Evolutionary conservation across 2,797 vertebrate species (phyloP), one percentile per base, ranked within the genome.

Genomic region (Centropyge bicolor): DNA sequence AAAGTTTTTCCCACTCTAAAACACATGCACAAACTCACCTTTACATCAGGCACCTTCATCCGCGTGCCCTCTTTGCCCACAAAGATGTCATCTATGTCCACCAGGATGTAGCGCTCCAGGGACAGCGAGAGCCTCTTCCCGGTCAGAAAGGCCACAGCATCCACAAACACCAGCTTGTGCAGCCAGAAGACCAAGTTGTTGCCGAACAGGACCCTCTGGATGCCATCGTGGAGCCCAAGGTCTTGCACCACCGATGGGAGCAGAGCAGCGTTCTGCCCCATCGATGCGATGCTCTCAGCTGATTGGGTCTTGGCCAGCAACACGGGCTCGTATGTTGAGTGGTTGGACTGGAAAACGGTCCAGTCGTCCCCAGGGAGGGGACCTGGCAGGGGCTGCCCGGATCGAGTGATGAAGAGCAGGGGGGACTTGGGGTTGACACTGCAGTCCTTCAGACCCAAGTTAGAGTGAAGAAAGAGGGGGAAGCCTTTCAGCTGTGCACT

Each of bases 331-430:
- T 99, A 99, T 22, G 98, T 99, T 48, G 98, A 98, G 91, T 99
- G 98, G 94, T 99, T 99, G 76, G 98, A 99, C 94, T 99, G 98
- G 92, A 99, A 99, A 73, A 99, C 97, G 0, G 98, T 99, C 98
- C 98, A 99, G 93, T 99, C 98, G 22, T 99, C 98, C 0, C 98
- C 98, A 0, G 98, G 98, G 52, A 99, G 95, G 22, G 98, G 96
- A 0, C 98, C 98, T 10, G 97, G 97, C 89, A 98, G 96, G 45
- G 97, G 96, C 92, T 99, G 97, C 0, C 97, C 97, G 24, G 98
- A 96, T 48, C 97, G 96, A 0, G 98, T 99, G 93, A 99, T 98
- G 10, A 98, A 97, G 55, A 99, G 96, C 73, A 99, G 95, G 0
- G 98, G 98, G 0, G 98, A 99, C 91, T 98, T 98, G 85, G 97